Evolutionary conservation across 2,113 vertebrate species (phyloP).

Genomic region (Actenoides lindsayi): DNA sequence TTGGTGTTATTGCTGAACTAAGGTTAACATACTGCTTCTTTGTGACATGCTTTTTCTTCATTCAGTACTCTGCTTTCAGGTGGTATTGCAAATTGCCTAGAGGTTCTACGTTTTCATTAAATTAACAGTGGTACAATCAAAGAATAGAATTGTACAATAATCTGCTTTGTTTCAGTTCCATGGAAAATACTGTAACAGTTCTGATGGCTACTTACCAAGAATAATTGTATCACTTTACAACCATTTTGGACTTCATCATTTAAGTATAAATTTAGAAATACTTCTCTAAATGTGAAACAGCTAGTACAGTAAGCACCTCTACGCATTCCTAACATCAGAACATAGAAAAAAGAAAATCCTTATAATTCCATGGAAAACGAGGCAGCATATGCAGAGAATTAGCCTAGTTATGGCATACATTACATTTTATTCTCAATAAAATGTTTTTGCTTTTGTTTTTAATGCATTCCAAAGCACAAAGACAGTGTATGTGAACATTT

Average conservation of each 20-base stretch:
- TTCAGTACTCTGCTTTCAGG: not conserved
- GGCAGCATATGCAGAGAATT: slow-evolving; percentile 4
- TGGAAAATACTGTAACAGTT: not conserved
- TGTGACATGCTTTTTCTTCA: not conserved
- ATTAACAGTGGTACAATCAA: not conserved
- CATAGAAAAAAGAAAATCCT: not conserved
- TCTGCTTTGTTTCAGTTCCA: not conserved
- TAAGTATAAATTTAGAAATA: slow-evolving; percentile 10
- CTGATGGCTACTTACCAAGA: not conserved
- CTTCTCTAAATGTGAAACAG: slow-evolving; percentile 10
- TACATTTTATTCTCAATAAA: not conserved
- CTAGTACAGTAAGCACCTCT: not conserved
- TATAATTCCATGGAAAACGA: not conserved
- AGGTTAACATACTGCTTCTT: not conserved
- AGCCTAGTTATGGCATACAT: slow-evolving; percentile 14
- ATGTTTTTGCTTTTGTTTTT: not conserved
- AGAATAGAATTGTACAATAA: not conserved
- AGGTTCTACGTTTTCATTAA: not conserved
- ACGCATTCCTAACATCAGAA: not conserved
- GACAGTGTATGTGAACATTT: slow-evolving; percentile 39
- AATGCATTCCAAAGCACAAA: slow-evolving; percentile 51
- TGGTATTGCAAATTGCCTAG: slow-evolving; percentile 4
- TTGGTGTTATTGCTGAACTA: not conserved
- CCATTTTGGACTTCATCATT: slow-evolving; percentile 6
- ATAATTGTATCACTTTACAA: not conserved